Base-by-base conservation (phyloP, 2,888 invertebrate species). In the Diadegma fenestrale region DNA sequence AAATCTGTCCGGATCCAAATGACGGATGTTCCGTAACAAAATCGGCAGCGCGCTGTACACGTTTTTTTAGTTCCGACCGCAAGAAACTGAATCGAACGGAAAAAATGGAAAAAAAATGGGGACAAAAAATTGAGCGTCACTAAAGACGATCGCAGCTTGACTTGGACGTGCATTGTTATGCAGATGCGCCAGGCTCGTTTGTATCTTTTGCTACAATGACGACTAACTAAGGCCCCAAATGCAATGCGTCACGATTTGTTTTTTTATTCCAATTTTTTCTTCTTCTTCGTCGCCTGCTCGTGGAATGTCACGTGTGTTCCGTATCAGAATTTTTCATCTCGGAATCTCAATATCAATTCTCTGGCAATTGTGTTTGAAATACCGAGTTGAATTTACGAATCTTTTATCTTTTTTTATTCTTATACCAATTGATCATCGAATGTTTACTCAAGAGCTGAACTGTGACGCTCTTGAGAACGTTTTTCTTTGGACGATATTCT, bases 181-280 rank as follows among this genome's bases (percentile, higher is more conserved):
- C 90, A 92, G 91, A 91, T 91, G 88, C 75, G 87, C 72, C 68
- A 78, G 78, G 37, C 88, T 87, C 87, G 89, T 91, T 90, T 64
- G 58, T n/a, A 71, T 63, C 71, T 41, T n/a, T 58, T 54, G 66
- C 54, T 90, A 92, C 92, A 93, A 93, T 92, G 90, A 91, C 87
- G 82, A 89, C 90, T 92, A 92, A 92, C 92, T 92, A 92, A 91
- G 71, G 43, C 91, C 90, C 92, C 92, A 92, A n/a, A 92, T 91
- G 85, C 88, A 84, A 76, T 79, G 85, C 82, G 85, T 85, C 85
- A 85, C 71, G 82, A 66, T 26, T 26, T 45, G 19, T 45, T 69
- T 12, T 43, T 43, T 63, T 30, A 54, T 5, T 73, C 51, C 26
- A 37, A 61, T 51, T 30, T 58, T 80, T 4, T 48, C n/a, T 61